phyloP scores from a whole-genome alignment of 2,888 invertebrate genomes.

The Rhimphoctona megacephalus region DNA sequence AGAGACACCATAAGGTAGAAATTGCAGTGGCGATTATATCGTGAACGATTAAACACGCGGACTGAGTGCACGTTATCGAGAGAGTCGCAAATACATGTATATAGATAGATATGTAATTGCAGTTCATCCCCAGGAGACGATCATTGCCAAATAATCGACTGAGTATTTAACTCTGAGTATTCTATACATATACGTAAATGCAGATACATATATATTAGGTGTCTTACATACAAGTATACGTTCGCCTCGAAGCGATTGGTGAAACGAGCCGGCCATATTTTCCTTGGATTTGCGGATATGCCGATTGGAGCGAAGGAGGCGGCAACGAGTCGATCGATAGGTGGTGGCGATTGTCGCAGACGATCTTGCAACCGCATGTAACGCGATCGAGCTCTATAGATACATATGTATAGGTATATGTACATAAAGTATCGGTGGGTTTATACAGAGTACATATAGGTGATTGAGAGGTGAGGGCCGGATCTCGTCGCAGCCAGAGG shows the following conservation, averaged over 20 bases:
- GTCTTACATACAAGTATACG: background rate
- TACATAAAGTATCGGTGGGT: background rate
- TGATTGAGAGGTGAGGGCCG: constrained; percentile 66
- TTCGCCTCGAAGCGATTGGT: constrained; percentile 41
- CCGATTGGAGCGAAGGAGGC: constrained; percentile 75
- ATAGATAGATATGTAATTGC: background rate
- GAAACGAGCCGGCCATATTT: constrained; percentile 76
- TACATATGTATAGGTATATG: background rate
- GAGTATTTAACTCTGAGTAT: background rate
- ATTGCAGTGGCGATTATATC: constrained; percentile 25
- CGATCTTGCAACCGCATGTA: background rate
- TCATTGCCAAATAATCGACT: constrained; percentile 3
- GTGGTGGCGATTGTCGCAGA: constrained; percentile 44
- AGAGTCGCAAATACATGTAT: too few relatives aligned
- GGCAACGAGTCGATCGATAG: constrained; percentile 66
- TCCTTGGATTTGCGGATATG: constrained; percentile 77
- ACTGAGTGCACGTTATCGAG: constrained; percentile 19
- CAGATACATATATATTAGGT: background rate
- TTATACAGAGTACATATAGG: constrained; percentile 1
- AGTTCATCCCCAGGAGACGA: background rate
- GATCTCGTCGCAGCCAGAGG: constrained; percentile 59
- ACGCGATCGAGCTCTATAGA: constrained; percentile 24
- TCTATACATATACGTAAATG: background rate
- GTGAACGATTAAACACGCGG: constrained; percentile 19
- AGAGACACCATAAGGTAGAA: constrained; percentile 15